Evolutionary conservation across 2,113 vertebrate genomes (phyloP), one percentile per base, ranked within the genome.

Genomic region (Chitala chitala): DNA sequence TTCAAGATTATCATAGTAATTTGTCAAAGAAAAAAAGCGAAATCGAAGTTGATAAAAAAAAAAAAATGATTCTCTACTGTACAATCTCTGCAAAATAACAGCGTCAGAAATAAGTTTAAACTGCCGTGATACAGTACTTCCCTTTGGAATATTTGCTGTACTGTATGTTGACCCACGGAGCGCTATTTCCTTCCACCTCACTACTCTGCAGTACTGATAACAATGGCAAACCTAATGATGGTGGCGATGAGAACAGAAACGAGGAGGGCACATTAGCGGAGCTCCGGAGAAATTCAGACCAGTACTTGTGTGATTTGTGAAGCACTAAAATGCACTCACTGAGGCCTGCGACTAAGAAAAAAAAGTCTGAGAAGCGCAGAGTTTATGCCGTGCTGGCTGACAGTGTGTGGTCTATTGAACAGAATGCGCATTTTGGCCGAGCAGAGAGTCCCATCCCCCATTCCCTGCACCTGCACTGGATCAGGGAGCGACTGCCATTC

Each of bases 321-420:
- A 44, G 56, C 72, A 29, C 72, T 73, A 64, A 73, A 36, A 73
- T 36, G 44, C 42, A 51, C 71, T 56, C 48, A 63, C 46, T 33
- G 78, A 82, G 82, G 77, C 80, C 83, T 84, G 80, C 78, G 74
- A 81, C 77, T 77, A 79, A 82, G 80, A 74, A 13, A 77, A 78
- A 83, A 81, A 75, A 40, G 76, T 50, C 6, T 65, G 63, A 61
- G 75, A 70, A 80, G 77, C 73, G 78, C 81, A 80, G 92, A 93
- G 92, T 88, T 87, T 94, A 91, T 92, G 94, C 90, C 94, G 92
- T 91, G 94, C 93, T 94, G 95, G 91, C 92, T 93, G 94, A 91
- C 94, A 96, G 94, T 96, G 95, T 96, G 95, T 97, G 95, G 94
- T 95, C 95, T 90, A 93, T 94, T 94, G 92, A 94, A 83, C 90